Evolutionary conservation across 2,113 vertebrate genomes (phyloP), one percentile per base, ranked within the genome.

Genomic region (Pollachius pollachius): DNA sequence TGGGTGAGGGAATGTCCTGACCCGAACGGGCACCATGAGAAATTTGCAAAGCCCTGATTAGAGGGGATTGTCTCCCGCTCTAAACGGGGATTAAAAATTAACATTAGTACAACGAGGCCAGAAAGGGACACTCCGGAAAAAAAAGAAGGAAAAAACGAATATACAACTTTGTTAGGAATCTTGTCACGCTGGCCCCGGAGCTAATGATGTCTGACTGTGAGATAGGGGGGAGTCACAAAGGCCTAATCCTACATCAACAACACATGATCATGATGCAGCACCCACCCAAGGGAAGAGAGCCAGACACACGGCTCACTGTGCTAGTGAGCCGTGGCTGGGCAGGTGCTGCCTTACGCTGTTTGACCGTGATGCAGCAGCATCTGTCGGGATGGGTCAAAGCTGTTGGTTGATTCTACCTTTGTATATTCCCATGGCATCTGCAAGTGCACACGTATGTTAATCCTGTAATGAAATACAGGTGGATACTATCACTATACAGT

Each of bases 41-140:
- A 85, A 86, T 85, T 30, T 61, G 15, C 15, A 72, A 81, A 75
- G 68, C 65, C 74, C 77, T 80, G 76, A 87, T 85, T 76, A 80
- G 72, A 69, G 75, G 8, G 73, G 74, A 84, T 78, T 81, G 72
- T 69, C 71, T 72, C 59, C 60, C 54, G 62, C 56, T 79, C 57
- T 66, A 57, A 79, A 69, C 58, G 66, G 25, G 78, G 82, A 85
- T 78, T 79, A 77, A 79, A 70, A 37, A n/a, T 15, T 30, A 70
- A 71, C 18, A 12, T 77, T 69, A 9, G 41, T 74, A 74, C 41
- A 48, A 9, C 41, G 41, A 23, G 41, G 41, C 11, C 56, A 73
- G 0, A 57, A 6, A 13, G 2, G 76, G 72, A 76, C 16, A 2
- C 18, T 13, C 27, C 48, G 58, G 52, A 70, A 13, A 77, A 65